Conservation (phyloP, 1,140 invertebrate species). For the Condylostylus longicornis region DNA sequence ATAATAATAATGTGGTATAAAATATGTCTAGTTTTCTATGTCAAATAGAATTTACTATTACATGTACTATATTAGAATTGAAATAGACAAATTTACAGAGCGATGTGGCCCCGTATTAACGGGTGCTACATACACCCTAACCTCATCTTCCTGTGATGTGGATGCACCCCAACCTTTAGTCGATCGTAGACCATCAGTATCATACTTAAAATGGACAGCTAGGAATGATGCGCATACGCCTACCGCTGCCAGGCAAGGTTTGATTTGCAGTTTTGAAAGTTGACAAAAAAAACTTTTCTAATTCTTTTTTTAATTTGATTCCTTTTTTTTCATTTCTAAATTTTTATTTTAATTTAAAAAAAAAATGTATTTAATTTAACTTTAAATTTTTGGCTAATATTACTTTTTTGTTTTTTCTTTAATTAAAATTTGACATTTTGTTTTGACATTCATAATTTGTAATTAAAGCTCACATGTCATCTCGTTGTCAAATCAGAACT, state of each 20-base stretch:
- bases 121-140: slow-evolving; percentile 32
- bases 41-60: slow-evolving; percentile 12
- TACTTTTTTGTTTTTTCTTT: too few relatives aligned
- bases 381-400: not conserved
- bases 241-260: slow-evolving; percentile 32
- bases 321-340: not conserved
- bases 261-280: slow-evolving; percentile 11
- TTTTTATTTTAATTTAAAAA: not conserved
- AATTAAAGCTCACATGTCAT: too few relatives aligned
- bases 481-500: too few relatives aligned
- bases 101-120: slow-evolving; percentile 37
- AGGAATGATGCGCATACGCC: slow-evolving; percentile 11
- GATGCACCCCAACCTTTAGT: slow-evolving; percentile 37
- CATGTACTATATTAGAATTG: slow-evolving; percentile 8
- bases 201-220: slow-evolving; percentile 34
- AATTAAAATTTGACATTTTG: too few relatives aligned
- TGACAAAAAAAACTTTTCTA: not conserved
- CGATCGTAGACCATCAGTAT: slow-evolving; percentile 35
- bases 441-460: too few relatives aligned
- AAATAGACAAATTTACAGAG: slow-evolving; percentile 24
- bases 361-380: not conserved
- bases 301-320: not conserved
- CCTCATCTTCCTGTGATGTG: slow-evolving; percentile 30
- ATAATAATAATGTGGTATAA: not conserved
- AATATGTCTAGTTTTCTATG: slow-evolving; percentile 16